Evolutionary conservation across 2,113 vertebrate genomes (phyloP), one percentile per base, ranked within the genome.

Genomic region (Takifugu flavidus): DNA sequence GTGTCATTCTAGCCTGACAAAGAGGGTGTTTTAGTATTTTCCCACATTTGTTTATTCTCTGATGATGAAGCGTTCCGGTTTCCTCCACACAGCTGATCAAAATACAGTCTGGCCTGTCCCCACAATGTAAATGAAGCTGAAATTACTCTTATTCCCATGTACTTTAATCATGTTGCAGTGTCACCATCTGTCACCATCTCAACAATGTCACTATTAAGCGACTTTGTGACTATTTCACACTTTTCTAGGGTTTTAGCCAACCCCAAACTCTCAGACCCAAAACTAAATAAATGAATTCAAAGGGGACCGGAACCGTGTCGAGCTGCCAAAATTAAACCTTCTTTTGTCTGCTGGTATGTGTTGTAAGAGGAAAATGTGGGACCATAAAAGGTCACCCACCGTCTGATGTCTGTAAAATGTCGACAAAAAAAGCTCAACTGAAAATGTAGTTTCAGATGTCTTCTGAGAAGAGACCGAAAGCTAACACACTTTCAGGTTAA

Each of bases 1-100:
- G 55, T 77, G 71, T 82, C 76, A 79, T 28, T 28, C 46, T 52
- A 8, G 20, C 14, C 20, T 49, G n/a, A 20, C 25, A 39, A 39
- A 39, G 34, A 39, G 11, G 29, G 29, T 31, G 29, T 31, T 31
- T 31, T 6, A 31, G 34, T 39, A 39, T 10, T 39, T 8, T 39
- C 8, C 8, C 20, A n/a, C 47, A 20, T n/a, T 20, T 20, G 20
- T 20, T 20, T 20, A 5, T 49, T 49, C n/a, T 49, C 20, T 49
- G 47, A 20, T 39, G 20, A 20, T 20, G 20, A 20, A 20, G 20
- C 20, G 34, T 25, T 10, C n/a, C 14, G 5, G 46, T 47, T 47
- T 15, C 46, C 46, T 10, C 14, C 15, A 15, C 15, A 49, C n/a
- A 15, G 47, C n/a, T 20, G 47, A 10, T n/a, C 6, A n/a, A 25